Base-by-base conservation (phyloP, 2,888 invertebrate species). In the Scaptomyza cyrtandrae region DNA sequence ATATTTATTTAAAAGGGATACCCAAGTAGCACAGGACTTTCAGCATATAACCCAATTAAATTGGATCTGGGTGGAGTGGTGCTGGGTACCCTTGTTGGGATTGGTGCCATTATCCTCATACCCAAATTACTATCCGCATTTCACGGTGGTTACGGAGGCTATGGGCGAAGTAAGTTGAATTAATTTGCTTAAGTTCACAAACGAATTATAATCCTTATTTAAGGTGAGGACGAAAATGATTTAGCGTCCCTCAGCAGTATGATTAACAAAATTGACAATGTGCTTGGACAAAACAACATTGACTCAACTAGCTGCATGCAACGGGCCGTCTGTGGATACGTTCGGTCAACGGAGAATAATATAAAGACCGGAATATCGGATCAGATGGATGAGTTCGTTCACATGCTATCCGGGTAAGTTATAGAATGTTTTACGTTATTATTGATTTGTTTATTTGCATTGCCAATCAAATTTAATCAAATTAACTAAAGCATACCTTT, bases 61-160 rank as follows among this genome's bases (percentile, higher is more conserved):
- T 94, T 97, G 55, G 97, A 97, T 86, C 93, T 97, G 0, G 97
- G 97, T 6, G 97, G 97, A 0, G 94, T 97, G 9, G 94, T 97
- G 7, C 92, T 97, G 27, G 97, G 97, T 0, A 96, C 96, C 2
- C 93, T 97, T 2, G 93, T 97, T 48, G 97, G 97, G 0, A 94
- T 97, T 53, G 97, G 97, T 13, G 96, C 96, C 1, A 95, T 97
- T 63, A 93, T 97, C 16, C 94, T 97, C 3, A 93, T 97, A 50
- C 97, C 97, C 0, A 97, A 97, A 91, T 91, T 97, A 43, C 94
- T 97, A 3, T 94, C 95, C 67, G 94, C 95, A 0, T 93, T 97
- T 62, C 94, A 95, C 0, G 94, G 95, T 46, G 93, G 94, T 5
- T 95, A 95, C 43, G 77, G 85, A 14, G 89, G 91, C 35, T 96